These are phyloP conservation scores for Saccopteryx bilineata DNA, from an alignment of 2,113 vertebrate genomes.

Conservation along the genomic window DNA sequence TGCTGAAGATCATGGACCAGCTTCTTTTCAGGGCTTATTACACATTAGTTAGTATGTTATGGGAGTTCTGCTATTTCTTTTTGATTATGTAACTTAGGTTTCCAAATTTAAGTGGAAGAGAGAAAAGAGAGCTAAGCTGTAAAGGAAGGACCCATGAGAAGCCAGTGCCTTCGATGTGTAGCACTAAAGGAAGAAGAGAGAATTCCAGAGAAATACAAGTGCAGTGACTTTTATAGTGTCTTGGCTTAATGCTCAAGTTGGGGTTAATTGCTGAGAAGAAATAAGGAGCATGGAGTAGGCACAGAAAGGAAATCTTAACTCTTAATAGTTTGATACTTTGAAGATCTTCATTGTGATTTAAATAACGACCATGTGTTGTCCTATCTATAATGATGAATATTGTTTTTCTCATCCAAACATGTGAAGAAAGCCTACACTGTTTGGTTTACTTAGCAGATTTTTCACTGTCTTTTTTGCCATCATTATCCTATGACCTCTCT, in stretches of 20 bases:
- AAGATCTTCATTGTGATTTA: neutral
- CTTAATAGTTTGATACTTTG: neutral
- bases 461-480: neutral
- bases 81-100: neutral
- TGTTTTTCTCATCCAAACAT: conserved; percentile 15
- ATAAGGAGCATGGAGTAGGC: neutral
- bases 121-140: neutral
- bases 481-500: neutral
- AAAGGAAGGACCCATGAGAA: neutral
- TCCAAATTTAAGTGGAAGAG: neutral
- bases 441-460: neutral
- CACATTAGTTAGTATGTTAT: neutral
- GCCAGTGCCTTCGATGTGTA: neutral
- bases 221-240: neutral
- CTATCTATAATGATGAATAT: neutral
- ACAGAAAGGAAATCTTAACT: neutral
- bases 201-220: neutral
- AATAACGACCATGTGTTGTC: neutral
- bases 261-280: neutral
- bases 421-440: neutral
- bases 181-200: neutral
- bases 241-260: neutral
- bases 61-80: neutral
- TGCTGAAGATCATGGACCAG: neutral
- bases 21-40: neutral